Evolutionary conservation across 2,888 invertebrate species (phyloP).

Genomic region (Barypeithes pellucidus): DNA sequence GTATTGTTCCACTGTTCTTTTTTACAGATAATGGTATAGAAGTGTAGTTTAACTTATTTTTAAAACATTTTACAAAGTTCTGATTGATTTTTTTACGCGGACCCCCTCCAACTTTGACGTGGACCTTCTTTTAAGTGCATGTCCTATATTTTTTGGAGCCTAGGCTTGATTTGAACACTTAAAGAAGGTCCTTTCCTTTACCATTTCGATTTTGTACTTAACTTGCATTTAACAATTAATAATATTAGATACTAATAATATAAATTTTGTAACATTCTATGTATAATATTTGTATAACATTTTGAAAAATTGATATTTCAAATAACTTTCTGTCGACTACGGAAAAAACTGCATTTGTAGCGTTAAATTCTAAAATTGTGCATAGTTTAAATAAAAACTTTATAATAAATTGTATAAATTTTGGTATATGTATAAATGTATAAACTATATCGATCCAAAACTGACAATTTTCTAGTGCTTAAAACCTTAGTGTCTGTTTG

Average conservation of each 20-base stretch:
- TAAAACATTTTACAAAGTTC: too few relatives aligned
- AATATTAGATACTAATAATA: not conserved
- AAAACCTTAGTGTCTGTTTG: too few relatives aligned
- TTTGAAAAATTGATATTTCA: conserved; percentile 12
- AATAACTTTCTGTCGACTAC: not conserved
- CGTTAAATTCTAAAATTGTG: conserved; percentile 11
- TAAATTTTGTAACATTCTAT: conserved; percentile 18
- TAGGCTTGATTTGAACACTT: not conserved
- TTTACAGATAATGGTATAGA: too few relatives aligned
- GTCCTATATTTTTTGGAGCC: too few relatives aligned
- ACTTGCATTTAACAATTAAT: conserved; percentile 3
- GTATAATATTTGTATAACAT: not conserved
- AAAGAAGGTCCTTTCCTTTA: not conserved
- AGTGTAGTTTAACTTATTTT: too few relatives aligned
- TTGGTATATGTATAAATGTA: not conserved
- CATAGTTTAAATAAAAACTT: not conserved
- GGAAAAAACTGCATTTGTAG: conserved; percentile 5
- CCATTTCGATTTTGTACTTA: not conserved
- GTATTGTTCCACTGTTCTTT: too few relatives aligned
- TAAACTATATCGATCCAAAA: not conserved
- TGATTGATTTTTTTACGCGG: too few relatives aligned
- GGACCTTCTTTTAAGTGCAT: too few relatives aligned
- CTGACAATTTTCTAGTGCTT: not conserved
- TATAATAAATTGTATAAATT: not conserved
- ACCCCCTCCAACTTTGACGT: too few relatives aligned